Evolutionary conservation across 2,888 invertebrate genomes (phyloP), one percentile per base, ranked within the genome.

Genomic region (Ectemnius continuus): DNA sequence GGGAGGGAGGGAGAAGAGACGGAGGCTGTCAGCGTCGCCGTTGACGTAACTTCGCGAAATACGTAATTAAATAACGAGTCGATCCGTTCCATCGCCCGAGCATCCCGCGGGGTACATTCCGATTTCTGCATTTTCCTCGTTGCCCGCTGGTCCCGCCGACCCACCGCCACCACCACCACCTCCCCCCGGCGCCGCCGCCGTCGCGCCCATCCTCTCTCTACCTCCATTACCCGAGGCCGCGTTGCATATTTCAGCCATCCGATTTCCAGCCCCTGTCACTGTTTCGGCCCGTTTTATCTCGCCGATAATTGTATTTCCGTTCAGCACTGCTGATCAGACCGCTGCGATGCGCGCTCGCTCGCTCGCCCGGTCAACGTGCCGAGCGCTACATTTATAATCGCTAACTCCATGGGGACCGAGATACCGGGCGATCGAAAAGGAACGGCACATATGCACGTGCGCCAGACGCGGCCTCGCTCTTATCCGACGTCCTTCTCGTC

Each of bases 301-400:
- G 76, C 75, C 85, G 85, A 87, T 88, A 88, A 88, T 87, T 86
- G 84, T 86, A 86, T 88, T 87, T 85, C 84, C 84, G 84, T 80
- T 75, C 78, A 81, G 76, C 75, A 67, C 81, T 78, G 76, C 67
- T 76, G 76, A 80, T 80, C 73, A 73, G 75, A 82, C 75, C 81
- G 70, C 73, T 69, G 74, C 60, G 57, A 5, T 14, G 52, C 52
- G 2, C 48, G 52, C 52, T 52, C 52, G 36, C 36, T 13, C 11
- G 16, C 16, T 13, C 52, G 77, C 70, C 73, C 79, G 79, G 76
- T 76, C 77, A 69, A 78, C 76, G 76, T 67, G 73, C 61, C 67
- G 62, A 71, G 61, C 72, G 74, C 74, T 81, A 79, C 81, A 81
- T 81, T 81, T 81, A 79, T 76, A 76, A 79, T 79, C 64, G 71